These are phyloP conservation scores for Lycia hirtaria DNA, from an alignment of 2,888 invertebrate genomes.

Conservation along the genomic window DNA sequence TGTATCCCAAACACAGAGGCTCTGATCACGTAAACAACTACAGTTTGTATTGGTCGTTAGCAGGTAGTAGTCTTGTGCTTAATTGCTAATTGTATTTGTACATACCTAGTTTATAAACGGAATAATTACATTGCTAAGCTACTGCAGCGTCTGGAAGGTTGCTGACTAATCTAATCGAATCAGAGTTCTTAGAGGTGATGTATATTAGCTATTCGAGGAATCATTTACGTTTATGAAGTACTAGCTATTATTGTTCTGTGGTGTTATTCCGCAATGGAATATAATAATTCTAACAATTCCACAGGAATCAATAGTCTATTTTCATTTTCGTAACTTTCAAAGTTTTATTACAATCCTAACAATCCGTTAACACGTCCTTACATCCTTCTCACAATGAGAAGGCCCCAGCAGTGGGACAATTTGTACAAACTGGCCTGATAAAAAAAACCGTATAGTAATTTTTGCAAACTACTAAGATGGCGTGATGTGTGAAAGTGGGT, in stretches of 20 bases:
- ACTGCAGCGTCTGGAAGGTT: conserved; percentile 5
- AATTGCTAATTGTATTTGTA: conserved; percentile 56
- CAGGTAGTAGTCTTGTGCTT: conserved; percentile 55
- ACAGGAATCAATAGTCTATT: too few species aligned
- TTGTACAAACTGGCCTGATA: too few species aligned
- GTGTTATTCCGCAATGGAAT: too few species aligned
- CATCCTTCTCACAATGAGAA: too few species aligned
- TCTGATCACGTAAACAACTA: conserved; percentile 64
- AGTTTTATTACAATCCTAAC: too few species aligned
- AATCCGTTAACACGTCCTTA: too few species aligned
- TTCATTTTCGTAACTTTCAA: too few species aligned
- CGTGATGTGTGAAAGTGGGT: too few species aligned
- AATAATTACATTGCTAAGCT: conserved; percentile 17
- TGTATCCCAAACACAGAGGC: conserved; percentile 42
- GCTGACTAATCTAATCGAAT: conserved; percentile 2
- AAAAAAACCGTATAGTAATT: too few species aligned
- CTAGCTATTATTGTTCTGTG: neutral
- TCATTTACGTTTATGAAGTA: neutral
- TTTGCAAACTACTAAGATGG: too few species aligned
- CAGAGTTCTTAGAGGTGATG: neutral
- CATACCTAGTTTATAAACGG: conserved; percentile 27
- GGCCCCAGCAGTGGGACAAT: too few species aligned
- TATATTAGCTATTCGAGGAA: neutral
- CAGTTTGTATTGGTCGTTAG: conserved; percentile 59
- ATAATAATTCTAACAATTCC: too few species aligned